Conservation (phyloP, 2,797 vertebrate genomes). For the Chelon auratus region DNA sequence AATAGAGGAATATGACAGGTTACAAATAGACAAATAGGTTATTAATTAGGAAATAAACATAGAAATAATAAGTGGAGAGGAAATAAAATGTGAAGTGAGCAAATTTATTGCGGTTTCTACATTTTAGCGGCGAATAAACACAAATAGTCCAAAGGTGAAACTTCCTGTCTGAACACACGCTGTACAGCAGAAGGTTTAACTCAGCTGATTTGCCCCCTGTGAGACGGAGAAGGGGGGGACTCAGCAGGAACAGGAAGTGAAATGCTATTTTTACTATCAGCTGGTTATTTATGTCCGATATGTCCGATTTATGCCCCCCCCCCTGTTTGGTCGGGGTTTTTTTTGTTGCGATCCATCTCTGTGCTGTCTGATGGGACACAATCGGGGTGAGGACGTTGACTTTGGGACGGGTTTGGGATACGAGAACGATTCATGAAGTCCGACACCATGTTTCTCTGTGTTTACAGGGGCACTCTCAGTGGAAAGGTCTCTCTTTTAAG, state of each 20-base stretch:
- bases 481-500: slow-evolving; percentile 14
- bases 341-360: slow-evolving; percentile 28
- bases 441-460: slow-evolving; percentile 34
- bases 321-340: too few relatives aligned
- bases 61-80: too few relatives aligned
- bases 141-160: slow-evolving; percentile 3
- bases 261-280: slow-evolving; percentile 53
- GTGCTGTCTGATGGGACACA: slow-evolving; percentile 20
- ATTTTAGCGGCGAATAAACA: slow-evolving; percentile 7
- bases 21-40: too few relatives aligned
- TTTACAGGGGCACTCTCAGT: slow-evolving; percentile 39
- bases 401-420: slow-evolving; percentile 27
- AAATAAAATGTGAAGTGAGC: neutral
- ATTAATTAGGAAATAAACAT: too few relatives aligned
- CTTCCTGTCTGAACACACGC: slow-evolving; percentile 28
- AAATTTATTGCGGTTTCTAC: neutral
- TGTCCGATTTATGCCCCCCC: too few relatives aligned
- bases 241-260: slow-evolving; percentile 45
- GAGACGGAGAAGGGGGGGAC: neutral
- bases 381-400: neutral
- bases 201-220: slow-evolving; percentile 15
- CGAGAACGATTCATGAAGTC: slow-evolving; percentile 14
- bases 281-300: slow-evolving; percentile 59
- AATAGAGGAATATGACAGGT: too few relatives aligned
- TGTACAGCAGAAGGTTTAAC: neutral